Evolutionary conservation across 92 coral and sea anemone genomes (phyloP), one percentile per base, ranked within the genome.

Genomic region (Montipora capitata): DNA sequence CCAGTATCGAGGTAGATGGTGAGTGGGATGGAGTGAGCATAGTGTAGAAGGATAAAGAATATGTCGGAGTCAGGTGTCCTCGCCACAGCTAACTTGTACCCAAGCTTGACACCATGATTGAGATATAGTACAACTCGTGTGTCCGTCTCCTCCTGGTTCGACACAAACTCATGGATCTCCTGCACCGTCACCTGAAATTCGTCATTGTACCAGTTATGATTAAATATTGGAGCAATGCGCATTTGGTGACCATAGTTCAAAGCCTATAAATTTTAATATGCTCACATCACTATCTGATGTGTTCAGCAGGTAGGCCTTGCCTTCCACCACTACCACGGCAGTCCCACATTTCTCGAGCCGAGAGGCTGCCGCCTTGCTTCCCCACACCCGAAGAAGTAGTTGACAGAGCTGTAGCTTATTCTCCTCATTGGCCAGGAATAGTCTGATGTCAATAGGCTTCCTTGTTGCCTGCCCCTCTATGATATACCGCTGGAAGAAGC

Each of bases 111-210:
- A 69, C 85, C 86, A 64, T 74, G 82, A 51, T 77, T 38, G 0
- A 87, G 80, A 70, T 91, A 82, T 3, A 91, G 91, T 62, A 91
- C 85, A 48, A 89, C 89, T 61, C 92, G 9, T 15, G 89, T 89
- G 67, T 93, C 89, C 10, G 93, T 93, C 87, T 93, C 96, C 84
- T 93, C 96, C 82, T 93, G 91, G 76, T 93, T 93, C 15, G 79
- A 70, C 20, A 2, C 2, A 17, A 92, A 76, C 44, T 83, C 87
- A 2, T 67, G 35, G 61, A 86, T 79, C 88, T 86, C 85, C 0
- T 54, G 49, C 79, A 49, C 49, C 61, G 27, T 58, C 64, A 66
- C 89, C 87, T 63, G 72, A 79, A 79, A 79, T 48, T 42, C 16
- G 61, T 79, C 61, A 79, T 79, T 79, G 84, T 78, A 71, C 8